phyloP scores from a whole-genome alignment of 2,797 vertebrate species.

The Orientallactaga sibirica region DNA sequence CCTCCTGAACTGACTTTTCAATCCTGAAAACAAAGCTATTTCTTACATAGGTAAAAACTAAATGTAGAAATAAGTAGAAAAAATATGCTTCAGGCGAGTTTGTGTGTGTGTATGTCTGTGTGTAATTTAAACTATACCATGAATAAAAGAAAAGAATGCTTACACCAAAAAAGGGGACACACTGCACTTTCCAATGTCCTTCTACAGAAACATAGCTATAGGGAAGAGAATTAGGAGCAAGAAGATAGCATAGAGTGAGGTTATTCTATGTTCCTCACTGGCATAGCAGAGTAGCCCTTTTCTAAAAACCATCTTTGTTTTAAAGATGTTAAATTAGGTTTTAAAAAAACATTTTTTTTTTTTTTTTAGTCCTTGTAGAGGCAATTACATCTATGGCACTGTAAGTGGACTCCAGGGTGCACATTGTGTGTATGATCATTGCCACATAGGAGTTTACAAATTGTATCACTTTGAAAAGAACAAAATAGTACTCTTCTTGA shows the following conservation, averaged over 20 bases:
- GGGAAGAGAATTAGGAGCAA: accelerated
- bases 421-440: neutral
- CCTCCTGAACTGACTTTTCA: too few relatives aligned
- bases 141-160: too few relatives aligned
- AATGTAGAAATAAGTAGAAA: neutral
- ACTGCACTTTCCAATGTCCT: neutral
- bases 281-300: neutral
- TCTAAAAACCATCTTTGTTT: constrained; percentile 11
- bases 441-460: neutral
- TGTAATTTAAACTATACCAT: too few relatives aligned
- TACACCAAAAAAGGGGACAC: neutral
- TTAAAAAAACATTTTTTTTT: too few relatives aligned
- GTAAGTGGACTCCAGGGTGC: constrained; percentile 1
- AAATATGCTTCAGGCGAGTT: neutral
- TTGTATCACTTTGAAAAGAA: neutral
- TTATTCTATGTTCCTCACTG: neutral
- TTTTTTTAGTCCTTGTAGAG: constrained; percentile 25
- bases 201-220: neutral
- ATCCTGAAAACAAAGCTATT: too few relatives aligned
- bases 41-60: neutral
- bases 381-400: constrained; percentile 14
- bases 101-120: neutral
- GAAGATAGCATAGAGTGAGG: too few relatives aligned
- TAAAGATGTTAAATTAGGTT: constrained; percentile 26
- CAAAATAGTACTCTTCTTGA: neutral